phyloP scores from a whole-genome alignment of 2,797 vertebrate species.

The Buceros bicornis region DNA sequence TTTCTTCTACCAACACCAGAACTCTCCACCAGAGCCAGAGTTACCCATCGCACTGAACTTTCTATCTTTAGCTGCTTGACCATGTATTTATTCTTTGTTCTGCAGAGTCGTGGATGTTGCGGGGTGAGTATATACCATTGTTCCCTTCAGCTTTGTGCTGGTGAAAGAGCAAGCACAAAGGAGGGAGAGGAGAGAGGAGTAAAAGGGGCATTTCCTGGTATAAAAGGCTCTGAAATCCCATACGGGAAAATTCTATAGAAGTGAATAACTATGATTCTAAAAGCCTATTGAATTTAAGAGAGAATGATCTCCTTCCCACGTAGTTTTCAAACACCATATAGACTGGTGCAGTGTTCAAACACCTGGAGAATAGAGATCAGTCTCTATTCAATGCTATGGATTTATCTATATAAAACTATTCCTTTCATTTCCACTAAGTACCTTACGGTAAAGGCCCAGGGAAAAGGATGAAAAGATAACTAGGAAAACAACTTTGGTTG shows the following conservation, averaged over 20 bases:
- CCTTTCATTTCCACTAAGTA: slow-evolving; percentile 29
- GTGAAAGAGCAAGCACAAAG: slow-evolving; percentile 54
- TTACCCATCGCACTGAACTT: background rate
- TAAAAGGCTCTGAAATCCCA: slow-evolving; percentile 38
- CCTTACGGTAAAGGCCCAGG: slow-evolving; percentile 15
- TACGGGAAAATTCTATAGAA: slow-evolving; percentile 40
- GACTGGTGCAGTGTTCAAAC: background rate
- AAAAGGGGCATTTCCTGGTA: slow-evolving; percentile 21
- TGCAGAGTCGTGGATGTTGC: background rate
- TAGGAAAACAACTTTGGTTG: background rate
- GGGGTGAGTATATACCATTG: background rate
- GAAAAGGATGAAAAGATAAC: slow-evolving; percentile 20
- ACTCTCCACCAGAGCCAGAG: background rate
- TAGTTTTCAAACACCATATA: slow-evolving; percentile 44
- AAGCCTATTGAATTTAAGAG: slow-evolving; percentile 45
- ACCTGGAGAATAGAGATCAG: slow-evolving; percentile 35
- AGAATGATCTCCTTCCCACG: slow-evolving; percentile 45
- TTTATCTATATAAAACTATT: slow-evolving; percentile 36
- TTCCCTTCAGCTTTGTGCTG: slow-evolving; percentile 56
- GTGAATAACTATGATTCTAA: slow-evolving; percentile 52
- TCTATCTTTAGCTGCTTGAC: background rate
- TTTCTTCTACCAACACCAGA: background rate
- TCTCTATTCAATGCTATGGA: slow-evolving; percentile 8
- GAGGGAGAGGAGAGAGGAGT: slow-evolving; percentile 15
- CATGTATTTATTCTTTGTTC: background rate